A percentile compares a stretch with the other conserved stretches of the same genome.
Evolutionary conservation across 2,113 vertebrate genomes (phyloP).

Genomic region (Leptobrachium ailaonicum): DNA sequence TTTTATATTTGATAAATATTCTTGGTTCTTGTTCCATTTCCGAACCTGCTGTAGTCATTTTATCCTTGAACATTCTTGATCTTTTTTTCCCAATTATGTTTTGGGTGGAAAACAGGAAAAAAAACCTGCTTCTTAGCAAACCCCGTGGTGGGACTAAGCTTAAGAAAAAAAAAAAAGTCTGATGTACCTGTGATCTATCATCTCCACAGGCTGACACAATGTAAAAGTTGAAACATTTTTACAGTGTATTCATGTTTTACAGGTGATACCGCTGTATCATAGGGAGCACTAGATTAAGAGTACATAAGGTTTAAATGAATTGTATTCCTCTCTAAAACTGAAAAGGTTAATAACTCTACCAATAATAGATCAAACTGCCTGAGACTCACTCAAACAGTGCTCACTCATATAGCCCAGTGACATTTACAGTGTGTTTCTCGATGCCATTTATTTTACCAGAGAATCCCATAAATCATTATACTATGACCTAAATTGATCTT

Average conservation of each 20-base stretch:
- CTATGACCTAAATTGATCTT: slow-evolving; percentile 8
- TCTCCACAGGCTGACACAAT: no score
- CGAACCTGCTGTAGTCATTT: background rate
- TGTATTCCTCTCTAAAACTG: background rate
- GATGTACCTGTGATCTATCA: no score
- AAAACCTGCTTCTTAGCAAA: no score
- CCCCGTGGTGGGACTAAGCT: no score
- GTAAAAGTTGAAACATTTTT: no score
- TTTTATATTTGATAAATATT: slow-evolving; percentile 3
- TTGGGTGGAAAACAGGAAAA: no score
- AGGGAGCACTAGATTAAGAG: background rate
- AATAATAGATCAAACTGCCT: slow-evolving; percentile 7
- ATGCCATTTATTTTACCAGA: slow-evolving; percentile 13
- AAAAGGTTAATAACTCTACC: slow-evolving; percentile 1
- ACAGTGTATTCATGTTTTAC: no score
- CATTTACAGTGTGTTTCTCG: slow-evolving; percentile 17
- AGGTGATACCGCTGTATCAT: no score
- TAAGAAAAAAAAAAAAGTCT: no score
- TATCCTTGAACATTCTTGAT: no score
- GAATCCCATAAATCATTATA: slow-evolving; percentile 19
- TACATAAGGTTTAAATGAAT: background rate
- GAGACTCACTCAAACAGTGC: slow-evolving; percentile 1
- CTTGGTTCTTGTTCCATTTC: background rate
- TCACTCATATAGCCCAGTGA: slow-evolving; percentile 4
- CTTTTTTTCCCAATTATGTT: no score